Evolutionary conservation across 1,140 invertebrate species (phyloP).

Genomic region (Bombus turneri): DNA sequence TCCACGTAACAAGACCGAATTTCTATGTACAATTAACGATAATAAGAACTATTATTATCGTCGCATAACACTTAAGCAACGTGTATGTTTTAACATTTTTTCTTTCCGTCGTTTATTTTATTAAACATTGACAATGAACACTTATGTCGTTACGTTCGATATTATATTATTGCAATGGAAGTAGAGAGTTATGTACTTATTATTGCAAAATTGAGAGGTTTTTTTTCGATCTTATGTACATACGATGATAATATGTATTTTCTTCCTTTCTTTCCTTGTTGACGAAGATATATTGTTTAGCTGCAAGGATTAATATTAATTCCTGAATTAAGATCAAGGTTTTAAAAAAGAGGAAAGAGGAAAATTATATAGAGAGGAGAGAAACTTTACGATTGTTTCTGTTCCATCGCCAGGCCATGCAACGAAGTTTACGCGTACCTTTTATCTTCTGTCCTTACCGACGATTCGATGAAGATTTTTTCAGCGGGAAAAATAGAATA

Average conservation of each 20-base stretch:
- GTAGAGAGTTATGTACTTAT: not conserved
- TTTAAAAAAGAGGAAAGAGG: not conserved
- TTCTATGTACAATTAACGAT: conserved; percentile 25
- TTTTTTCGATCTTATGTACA: not conserved
- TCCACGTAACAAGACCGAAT: conserved; percentile 22
- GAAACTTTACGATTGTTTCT: conserved; percentile 3
- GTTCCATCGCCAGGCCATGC: not conserved
- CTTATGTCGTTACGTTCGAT: not conserved
- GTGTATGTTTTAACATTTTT: not conserved
- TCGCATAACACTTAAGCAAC: not conserved
- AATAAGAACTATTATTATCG: not conserved
- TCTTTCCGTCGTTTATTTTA: not conserved
- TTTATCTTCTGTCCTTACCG: not conserved
- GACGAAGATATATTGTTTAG: not conserved
- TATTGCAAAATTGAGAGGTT: not conserved
- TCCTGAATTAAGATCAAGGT: not conserved
- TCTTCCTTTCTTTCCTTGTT: not conserved
- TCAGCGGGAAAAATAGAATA: too few relatives aligned
- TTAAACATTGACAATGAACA: not conserved
- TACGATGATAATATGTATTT: not conserved
- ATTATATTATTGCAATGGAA: not conserved
- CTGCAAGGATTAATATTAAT: not conserved
- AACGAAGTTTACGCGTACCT: conserved; percentile 3
- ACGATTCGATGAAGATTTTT: not conserved
- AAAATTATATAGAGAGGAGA: too few relatives aligned